Conservation (phyloP, 2,797 vertebrate species). For the Arnoldichthys spilopterus region DNA sequence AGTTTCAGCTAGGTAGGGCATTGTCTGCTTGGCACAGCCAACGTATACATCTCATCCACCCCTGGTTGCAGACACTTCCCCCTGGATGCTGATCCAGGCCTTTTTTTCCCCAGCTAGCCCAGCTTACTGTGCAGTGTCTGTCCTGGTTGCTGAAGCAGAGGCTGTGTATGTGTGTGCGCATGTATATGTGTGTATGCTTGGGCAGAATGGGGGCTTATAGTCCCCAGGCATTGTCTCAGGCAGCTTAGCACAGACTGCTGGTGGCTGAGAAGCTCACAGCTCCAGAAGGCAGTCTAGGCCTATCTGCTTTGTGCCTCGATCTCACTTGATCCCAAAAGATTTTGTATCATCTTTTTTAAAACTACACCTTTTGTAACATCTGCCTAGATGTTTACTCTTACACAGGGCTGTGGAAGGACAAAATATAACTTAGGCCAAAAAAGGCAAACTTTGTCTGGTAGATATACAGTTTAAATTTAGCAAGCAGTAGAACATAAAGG, state of each 20-base stretch:
- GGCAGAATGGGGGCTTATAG: conserved; percentile 34
- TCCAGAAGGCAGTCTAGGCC: conserved; percentile 47
- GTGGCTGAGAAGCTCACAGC: conserved; percentile 34
- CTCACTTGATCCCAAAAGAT: conserved; percentile 38
- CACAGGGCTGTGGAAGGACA: background rate
- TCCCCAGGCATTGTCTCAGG: conserved; percentile 31
- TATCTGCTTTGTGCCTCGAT: conserved; percentile 36
- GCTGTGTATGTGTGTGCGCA: background rate
- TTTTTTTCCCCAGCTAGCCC: conserved; percentile 28
- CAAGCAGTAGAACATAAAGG: background rate
- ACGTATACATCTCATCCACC: conserved; percentile 1
- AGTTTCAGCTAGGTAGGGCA: background rate
- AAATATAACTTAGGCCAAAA: background rate
- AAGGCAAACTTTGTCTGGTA: background rate
- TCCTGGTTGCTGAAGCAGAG: conserved; percentile 40
- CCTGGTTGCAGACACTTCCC: conserved; percentile 16
- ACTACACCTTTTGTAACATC: conserved; percentile 24
- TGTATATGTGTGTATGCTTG: background rate
- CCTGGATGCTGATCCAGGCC: conserved; percentile 35
- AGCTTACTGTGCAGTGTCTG: conserved; percentile 42
- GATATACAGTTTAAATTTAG: background rate
- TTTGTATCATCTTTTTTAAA: conserved; percentile 39
- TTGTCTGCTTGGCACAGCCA: background rate
- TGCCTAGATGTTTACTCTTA: conserved; percentile 9
- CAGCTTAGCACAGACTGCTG: conserved; percentile 33